phyloP scores from a whole-genome alignment of 2,888 invertebrate species.

The Pasiphila rectangulata region DNA sequence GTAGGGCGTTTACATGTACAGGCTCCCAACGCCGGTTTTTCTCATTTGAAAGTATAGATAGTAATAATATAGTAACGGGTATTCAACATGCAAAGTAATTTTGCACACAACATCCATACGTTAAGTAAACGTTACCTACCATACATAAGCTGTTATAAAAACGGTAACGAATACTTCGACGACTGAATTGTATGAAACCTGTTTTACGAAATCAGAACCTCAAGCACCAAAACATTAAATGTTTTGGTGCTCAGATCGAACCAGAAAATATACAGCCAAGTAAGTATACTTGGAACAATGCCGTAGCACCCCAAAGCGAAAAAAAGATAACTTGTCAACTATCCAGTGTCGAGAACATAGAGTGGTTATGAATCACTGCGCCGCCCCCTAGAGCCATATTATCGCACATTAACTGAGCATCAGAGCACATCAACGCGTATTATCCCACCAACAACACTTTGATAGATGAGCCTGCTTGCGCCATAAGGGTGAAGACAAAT shows the following conservation, averaged over 20 bases:
- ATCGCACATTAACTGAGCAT: slow-evolving; percentile 50
- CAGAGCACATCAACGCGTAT: slow-evolving; percentile 43
- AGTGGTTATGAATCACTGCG: slow-evolving; percentile 37
- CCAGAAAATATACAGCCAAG: slow-evolving; percentile 6
- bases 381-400: slow-evolving; percentile 36
- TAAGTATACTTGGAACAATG: slow-evolving; percentile 6
- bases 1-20: too few species aligned
- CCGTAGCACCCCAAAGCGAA: slow-evolving; percentile 9
- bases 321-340: slow-evolving; percentile 32
- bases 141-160: too few species aligned
- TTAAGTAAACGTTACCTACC: too few species aligned
- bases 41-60: too few species aligned
- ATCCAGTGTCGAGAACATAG: slow-evolving; percentile 30
- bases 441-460: slow-evolving; percentile 30
- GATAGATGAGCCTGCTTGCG: slow-evolving; percentile 30
- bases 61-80: too few species aligned
- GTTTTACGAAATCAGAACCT: neutral
- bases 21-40: too few species aligned
- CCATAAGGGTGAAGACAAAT: slow-evolving; percentile 26
- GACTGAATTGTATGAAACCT: too few species aligned
- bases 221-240: neutral
- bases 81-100: too few species aligned
- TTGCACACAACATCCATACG: too few species aligned
- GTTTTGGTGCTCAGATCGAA: too few species aligned
- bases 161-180: too few species aligned